Evolutionary conservation across 2,113 vertebrate species (phyloP).

Genomic region (Catharus bicknelli): DNA sequence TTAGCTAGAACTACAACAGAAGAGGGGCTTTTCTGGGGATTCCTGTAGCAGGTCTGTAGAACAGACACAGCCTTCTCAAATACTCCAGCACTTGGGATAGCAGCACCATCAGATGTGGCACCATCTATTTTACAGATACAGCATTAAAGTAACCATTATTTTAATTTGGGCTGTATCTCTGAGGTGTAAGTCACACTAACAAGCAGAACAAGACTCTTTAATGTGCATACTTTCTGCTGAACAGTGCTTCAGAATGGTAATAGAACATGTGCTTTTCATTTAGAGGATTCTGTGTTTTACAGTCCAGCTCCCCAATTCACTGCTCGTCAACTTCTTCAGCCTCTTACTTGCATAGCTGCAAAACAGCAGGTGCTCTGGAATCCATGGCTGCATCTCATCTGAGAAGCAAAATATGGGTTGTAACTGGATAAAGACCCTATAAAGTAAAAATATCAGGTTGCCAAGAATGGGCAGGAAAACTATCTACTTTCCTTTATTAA

Average conservation of each 20-base stretch:
- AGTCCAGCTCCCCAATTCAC: not conserved
- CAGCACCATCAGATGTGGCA: not conserved
- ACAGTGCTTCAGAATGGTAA: not conserved
- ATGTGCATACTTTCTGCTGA: not conserved
- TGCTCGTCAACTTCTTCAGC: not conserved
- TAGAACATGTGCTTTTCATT: not conserved
- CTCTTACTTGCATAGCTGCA: not conserved
- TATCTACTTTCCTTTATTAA: not conserved
- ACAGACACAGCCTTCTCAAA: not conserved
- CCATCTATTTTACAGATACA: not conserved
- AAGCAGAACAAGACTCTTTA: not conserved
- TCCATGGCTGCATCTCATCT: not conserved
- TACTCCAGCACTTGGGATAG: not conserved
- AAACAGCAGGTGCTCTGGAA: not conserved
- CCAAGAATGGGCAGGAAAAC: not conserved
- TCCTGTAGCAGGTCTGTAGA: not conserved
- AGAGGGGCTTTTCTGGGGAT: not conserved
- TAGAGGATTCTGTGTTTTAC: not conserved
- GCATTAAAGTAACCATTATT: not conserved
- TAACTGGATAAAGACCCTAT: not conserved
- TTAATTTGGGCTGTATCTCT: not conserved
- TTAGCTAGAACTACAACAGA: not conserved
- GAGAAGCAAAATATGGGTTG: not conserved
- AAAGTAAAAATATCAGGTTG: not conserved
- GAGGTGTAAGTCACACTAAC: not conserved